Conservation (phyloP, 2,113 vertebrate species). For the Dinomys branickii region DNA sequence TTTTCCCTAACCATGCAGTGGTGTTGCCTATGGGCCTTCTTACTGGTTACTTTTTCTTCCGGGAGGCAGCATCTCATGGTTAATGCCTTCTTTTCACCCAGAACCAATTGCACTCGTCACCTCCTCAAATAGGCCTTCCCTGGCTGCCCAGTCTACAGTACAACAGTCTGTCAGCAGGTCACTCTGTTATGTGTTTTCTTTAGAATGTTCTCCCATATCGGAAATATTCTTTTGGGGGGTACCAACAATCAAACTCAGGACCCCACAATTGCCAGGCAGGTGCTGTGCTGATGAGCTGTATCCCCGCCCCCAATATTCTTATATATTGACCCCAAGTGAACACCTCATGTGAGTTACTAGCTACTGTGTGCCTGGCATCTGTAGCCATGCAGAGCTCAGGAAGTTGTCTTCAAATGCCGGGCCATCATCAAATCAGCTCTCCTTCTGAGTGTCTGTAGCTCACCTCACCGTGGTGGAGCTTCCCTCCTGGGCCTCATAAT, state of each 20-base stretch:
- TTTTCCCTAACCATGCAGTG: background rate
- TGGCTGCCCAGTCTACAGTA: background rate
- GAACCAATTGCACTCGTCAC: background rate
- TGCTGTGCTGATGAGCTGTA: too few species aligned
- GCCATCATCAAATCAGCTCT: background rate
- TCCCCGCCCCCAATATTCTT: background rate
- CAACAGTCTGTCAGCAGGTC: background rate
- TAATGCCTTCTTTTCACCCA: background rate
- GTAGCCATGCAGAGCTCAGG: background rate
- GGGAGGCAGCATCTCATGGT: background rate
- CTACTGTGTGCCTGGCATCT: background rate
- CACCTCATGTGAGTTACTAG: background rate
- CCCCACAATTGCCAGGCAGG: too few species aligned
- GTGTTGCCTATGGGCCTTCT: background rate
- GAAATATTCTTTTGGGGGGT: background rate
- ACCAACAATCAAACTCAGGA: too few species aligned
- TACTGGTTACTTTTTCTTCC: background rate
- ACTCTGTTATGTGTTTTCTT: background rate
- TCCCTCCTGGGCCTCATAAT: background rate
- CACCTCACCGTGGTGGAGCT: background rate
- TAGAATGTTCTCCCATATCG: background rate
- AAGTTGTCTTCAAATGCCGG: background rate
- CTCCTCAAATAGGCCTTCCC: background rate
- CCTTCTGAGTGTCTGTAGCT: background rate
- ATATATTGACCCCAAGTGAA: background rate